Evolutionary conservation across 2,113 vertebrate species (phyloP).

Genomic region (Chloropsis cyanopogon): DNA sequence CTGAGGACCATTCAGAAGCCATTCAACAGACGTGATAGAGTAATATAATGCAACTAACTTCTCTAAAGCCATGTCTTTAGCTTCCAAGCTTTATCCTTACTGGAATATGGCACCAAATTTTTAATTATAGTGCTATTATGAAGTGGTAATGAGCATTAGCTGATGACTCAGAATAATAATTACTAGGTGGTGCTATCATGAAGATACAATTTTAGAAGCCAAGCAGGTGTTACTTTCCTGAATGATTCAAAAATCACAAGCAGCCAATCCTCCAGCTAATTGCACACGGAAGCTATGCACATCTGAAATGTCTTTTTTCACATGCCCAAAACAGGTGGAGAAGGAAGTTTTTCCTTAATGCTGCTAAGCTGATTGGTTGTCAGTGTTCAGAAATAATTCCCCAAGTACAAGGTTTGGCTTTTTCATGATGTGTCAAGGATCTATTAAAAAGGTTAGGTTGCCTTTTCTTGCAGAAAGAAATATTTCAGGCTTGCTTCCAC

Average conservation of each 20-base stretch:
- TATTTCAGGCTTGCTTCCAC: constrained; percentile 9
- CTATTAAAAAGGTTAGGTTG: constrained; percentile 17
- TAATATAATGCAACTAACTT: not conserved
- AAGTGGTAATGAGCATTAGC: constrained; percentile 54
- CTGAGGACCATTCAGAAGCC: not conserved
- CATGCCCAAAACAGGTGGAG: not conserved
- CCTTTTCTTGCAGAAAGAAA: not conserved
- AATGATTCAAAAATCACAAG: constrained; percentile 62
- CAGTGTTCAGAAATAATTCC: constrained; percentile 28
- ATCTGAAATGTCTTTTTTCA: constrained; percentile 46
- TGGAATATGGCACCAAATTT: constrained; percentile 20
- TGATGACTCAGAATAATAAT: constrained; percentile 71
- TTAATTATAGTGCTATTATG: constrained; percentile 61
- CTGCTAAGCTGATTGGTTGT: constrained; percentile 31
- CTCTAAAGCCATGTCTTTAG: not conserved
- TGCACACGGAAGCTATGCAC: not conserved
- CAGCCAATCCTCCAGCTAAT: constrained; percentile 54
- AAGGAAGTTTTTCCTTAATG: constrained; percentile 35
- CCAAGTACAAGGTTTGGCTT: not conserved
- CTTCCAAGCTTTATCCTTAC: not conserved
- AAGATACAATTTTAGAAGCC: constrained; percentile 64
- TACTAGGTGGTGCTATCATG: constrained; percentile 58
- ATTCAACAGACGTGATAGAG: not conserved
- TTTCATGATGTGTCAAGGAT: not conserved
- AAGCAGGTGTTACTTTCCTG: constrained; percentile 66